Percentiles rank a stretch among this genome's conserved stretches.
Conservation (phyloP, 1,140 invertebrate species). For the Campoletis sonorensis region DNA sequence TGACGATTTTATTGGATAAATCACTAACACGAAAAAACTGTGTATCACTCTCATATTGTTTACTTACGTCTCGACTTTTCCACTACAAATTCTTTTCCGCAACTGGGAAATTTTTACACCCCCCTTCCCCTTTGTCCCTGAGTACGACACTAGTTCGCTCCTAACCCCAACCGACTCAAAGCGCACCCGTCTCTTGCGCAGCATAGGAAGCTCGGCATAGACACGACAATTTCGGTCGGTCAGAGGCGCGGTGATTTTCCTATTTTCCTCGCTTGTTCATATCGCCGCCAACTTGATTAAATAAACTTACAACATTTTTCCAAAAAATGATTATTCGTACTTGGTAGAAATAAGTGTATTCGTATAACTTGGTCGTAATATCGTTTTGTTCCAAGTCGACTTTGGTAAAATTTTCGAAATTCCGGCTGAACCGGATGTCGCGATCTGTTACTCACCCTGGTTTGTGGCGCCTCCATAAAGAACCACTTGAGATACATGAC, state of each 20-base stretch:
- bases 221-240: not conserved
- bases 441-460: not conserved
- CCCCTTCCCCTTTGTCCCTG: not conserved
- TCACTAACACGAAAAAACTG: not conserved
- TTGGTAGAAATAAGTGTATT: not conserved
- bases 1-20: conserved; percentile 21
- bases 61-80: conserved; percentile 66
- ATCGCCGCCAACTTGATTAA: no score
- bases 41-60: conserved; percentile 52
- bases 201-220: conserved; percentile 12
- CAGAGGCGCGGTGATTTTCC: not conserved
- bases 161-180: not conserved
- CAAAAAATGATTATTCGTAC: not conserved
- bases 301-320: no score
- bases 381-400: not conserved
- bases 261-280: not conserved
- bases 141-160: conserved; percentile 7
- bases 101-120: conserved; percentile 67
- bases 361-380: not conserved
- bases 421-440: conserved; percentile 10
- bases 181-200: conserved; percentile 14
- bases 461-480: not conserved
- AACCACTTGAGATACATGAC: not conserved
- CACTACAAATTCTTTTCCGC: conserved; percentile 66
- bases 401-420: not conserved